Conservation (phyloP, 2,888 invertebrate genomes). For the Xiphydria camelus region DNA sequence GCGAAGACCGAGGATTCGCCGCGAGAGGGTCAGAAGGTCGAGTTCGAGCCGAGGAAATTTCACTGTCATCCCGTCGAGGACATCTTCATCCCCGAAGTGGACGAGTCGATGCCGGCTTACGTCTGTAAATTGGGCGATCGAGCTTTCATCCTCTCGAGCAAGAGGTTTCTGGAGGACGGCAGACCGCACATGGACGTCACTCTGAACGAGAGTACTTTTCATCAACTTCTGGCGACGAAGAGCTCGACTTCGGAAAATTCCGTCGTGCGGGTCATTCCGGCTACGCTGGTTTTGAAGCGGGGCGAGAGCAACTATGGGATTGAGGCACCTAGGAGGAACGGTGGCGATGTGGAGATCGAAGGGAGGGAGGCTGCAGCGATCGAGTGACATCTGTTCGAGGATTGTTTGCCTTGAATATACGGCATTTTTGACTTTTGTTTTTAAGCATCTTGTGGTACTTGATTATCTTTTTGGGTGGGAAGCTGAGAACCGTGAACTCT, state of each 20-base stretch:
- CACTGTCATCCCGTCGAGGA: conserved; percentile 32
- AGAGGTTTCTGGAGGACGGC: conserved; percentile 38
- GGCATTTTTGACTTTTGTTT: too few relatives aligned
- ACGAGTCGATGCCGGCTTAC: conserved; percentile 36
- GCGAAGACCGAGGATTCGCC: background rate
- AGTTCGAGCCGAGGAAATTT: conserved; percentile 22
- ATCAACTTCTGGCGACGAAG: conserved; percentile 18
- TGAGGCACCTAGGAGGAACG: conserved; percentile 11
- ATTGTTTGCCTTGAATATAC: too few relatives aligned
- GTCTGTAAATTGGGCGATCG: conserved; percentile 30
- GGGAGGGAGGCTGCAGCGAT: too few relatives aligned
- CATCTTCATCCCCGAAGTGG: conserved; percentile 33
- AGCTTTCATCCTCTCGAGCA: conserved; percentile 40
- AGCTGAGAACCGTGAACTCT: too few relatives aligned
- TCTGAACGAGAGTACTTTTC: conserved; percentile 31
- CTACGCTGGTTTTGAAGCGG: conserved; percentile 35
- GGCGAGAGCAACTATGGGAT: conserved; percentile 33
- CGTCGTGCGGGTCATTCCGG: conserved; percentile 30
- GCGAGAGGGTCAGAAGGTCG: background rate
- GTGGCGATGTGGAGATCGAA: background rate
- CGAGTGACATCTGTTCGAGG: too few relatives aligned
- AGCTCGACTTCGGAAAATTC: conserved; percentile 15
- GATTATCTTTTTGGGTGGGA: too few relatives aligned
- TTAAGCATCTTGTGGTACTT: too few relatives aligned
- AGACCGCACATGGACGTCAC: conserved; percentile 30